These are phyloP conservation scores for Dryadula phaetusa DNA, from an alignment of 2,888 invertebrate species.

Conservation along the genomic window DNA sequence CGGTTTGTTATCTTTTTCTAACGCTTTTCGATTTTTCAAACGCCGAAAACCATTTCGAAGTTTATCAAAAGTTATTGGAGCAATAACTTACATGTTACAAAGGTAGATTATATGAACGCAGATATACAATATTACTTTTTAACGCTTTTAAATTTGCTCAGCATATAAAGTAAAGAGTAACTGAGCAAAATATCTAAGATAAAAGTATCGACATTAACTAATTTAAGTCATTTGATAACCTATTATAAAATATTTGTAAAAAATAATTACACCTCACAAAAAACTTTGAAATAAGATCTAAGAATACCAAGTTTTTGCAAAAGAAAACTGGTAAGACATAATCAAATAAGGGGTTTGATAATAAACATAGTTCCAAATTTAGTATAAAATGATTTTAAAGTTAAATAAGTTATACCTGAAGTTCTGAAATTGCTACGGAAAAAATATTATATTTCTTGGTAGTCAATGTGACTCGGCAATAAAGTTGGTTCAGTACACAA, in stretches of 20 bases:
- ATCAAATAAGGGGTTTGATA: background rate
- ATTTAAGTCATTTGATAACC: background rate
- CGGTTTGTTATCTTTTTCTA: too few species aligned
- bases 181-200: background rate
- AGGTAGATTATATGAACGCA: too few species aligned
- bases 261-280: background rate
- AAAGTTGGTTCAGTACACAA: too few species aligned
- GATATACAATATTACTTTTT: too few species aligned
- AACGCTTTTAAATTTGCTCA: too few species aligned
- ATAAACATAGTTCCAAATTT: background rate
- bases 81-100: too few species aligned
- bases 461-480: background rate
- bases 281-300: background rate
- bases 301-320: background rate
- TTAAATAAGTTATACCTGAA: background rate
- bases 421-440: background rate
- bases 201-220: background rate
- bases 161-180: too few species aligned
- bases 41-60: too few species aligned
- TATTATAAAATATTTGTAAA: background rate
- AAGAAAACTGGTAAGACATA: background rate
- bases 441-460: background rate
- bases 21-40: too few species aligned
- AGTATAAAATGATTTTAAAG: background rate
- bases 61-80: too few species aligned